Evolutionary conservation across 2,113 vertebrate genomes (phyloP).

Genomic region (Megaceryle maxima): DNA sequence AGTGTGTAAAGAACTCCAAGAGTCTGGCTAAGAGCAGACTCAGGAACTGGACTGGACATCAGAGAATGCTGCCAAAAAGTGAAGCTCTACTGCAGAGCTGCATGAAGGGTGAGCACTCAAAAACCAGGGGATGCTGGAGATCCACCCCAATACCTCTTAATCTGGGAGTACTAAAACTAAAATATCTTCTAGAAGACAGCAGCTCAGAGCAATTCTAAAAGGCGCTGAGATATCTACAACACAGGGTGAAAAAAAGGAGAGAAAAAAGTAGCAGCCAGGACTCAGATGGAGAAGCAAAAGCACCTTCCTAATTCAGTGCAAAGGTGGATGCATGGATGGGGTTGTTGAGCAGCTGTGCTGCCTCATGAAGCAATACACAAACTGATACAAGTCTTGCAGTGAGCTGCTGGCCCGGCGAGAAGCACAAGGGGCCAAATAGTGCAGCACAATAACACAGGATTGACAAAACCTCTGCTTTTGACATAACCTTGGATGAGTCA

Average conservation of each 20-base stretch:
- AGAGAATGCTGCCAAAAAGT: background rate
- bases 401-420: background rate
- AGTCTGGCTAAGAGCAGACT: background rate
- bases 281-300: background rate
- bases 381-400: background rate
- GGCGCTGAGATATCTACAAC: background rate
- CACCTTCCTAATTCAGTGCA: background rate
- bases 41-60: background rate
- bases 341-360: background rate
- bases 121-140: background rate
- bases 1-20: background rate
- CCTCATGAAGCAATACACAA: background rate
- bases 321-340: background rate
- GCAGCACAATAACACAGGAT: background rate
- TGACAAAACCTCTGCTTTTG: background rate
- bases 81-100: background rate
- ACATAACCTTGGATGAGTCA: background rate
- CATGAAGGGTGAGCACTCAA: background rate
- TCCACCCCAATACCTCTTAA: background rate
- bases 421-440: background rate
- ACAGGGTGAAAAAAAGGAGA: background rate
- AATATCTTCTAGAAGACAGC: background rate
- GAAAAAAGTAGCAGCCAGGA: background rate
- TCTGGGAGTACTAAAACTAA: background rate
- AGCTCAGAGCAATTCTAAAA: background rate